These are phyloP conservation scores for Podiceps cristatus DNA, from an alignment of 2,113 vertebrate genomes.

Conservation along the genomic window DNA sequence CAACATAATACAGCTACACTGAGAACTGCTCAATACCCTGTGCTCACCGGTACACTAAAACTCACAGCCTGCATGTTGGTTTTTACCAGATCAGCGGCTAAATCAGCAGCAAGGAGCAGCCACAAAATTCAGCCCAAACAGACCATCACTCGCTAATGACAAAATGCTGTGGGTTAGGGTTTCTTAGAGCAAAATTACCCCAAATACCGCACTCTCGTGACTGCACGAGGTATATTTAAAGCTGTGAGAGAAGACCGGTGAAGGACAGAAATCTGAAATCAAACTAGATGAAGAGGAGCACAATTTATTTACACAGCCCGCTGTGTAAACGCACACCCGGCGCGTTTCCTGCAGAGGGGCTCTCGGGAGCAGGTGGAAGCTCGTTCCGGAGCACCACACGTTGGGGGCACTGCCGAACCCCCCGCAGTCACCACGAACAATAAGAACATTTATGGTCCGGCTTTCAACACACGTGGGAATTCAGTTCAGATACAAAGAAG, in stretches of 20 bases:
- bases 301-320: rapidly evolving
- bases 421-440: background rate
- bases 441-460: background rate
- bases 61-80: background rate
- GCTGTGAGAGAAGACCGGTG: background rate
- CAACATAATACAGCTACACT: background rate
- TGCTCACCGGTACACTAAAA: background rate
- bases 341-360: background rate
- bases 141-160: background rate
- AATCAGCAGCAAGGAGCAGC: background rate
- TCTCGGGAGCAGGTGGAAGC: background rate
- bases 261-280: background rate
- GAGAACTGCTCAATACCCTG: background rate
- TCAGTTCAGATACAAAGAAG: background rate
- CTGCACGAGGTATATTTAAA: background rate
- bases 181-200: background rate
- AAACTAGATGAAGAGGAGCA: background rate
- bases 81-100: background rate
- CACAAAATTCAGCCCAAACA: background rate
- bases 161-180: background rate
- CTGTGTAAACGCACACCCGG: background rate
- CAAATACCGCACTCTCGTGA: background rate
- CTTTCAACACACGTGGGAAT: background rate
- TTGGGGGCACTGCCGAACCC: background rate
- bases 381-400: background rate